Conservation (phyloP, 2,113 vertebrate species). For the Gavia stellata region DNA sequence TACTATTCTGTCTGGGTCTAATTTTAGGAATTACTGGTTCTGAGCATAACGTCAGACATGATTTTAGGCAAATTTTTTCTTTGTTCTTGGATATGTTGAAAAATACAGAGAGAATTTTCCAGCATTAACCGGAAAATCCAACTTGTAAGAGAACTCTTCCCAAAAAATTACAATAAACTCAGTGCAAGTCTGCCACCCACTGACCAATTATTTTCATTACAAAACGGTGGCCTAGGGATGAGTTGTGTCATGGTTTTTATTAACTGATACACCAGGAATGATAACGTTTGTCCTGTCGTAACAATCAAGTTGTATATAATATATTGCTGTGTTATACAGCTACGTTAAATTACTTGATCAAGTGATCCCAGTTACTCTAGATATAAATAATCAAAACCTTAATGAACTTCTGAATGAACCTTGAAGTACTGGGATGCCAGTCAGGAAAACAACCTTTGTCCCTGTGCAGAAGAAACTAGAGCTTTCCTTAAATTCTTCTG, state of each 20-base stretch:
- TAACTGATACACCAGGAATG: neutral
- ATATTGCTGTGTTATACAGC: neutral
- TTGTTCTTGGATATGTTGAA: neutral
- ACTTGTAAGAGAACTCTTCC: neutral
- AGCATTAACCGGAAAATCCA: neutral
- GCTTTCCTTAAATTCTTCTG: neutral
- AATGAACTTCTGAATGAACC: neutral
- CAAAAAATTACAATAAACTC: neutral
- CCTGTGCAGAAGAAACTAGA: neutral
- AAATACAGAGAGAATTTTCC: neutral
- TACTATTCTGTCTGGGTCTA: neutral
- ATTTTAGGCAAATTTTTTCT: neutral
- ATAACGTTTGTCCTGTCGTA: neutral
- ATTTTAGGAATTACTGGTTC: neutral
- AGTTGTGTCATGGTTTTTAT: neutral
- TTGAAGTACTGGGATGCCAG: neutral
- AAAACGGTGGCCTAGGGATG: neutral
- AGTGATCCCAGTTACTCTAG: neutral
- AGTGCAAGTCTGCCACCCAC: conserved; percentile 47
- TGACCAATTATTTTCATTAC: conserved; percentile 19
- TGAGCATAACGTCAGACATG: neutral
- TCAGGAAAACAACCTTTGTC: neutral
- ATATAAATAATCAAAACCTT: neutral
- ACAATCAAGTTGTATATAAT: neutral
- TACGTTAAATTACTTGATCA: neutral